Conservation (phyloP, 2,888 invertebrate genomes). For the Euplagia quadripunctaria region DNA sequence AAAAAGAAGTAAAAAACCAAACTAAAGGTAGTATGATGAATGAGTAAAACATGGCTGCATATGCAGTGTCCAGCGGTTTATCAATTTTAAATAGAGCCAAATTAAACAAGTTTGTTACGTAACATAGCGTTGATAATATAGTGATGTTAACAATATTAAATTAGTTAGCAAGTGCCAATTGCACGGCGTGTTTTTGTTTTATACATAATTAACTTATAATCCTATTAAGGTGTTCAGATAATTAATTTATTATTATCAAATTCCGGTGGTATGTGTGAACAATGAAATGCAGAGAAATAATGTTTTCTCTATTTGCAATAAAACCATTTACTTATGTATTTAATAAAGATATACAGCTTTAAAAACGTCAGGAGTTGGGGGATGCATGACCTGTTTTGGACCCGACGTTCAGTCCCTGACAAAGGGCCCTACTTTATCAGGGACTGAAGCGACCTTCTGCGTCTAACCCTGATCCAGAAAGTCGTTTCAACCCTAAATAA, state of each 20-base stretch:
- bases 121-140: neutral
- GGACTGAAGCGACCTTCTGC: too few species aligned
- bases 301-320: neutral
- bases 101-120: slow-evolving; percentile 5
- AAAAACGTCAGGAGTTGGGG: too few species aligned
- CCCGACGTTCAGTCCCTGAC: too few species aligned
- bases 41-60: neutral
- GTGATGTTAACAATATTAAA: slow-evolving; percentile 12
- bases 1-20: too few species aligned
- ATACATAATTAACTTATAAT: slow-evolving; percentile 5
- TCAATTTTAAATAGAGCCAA: slow-evolving; percentile 11
- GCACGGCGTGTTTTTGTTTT: slow-evolving; percentile 15
- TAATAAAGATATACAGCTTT: too few species aligned
- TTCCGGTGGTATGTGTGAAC: neutral
- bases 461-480: too few species aligned
- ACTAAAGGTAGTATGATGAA: neutral
- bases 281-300: neutral
- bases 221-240: neutral
- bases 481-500: too few species aligned
- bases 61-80: neutral
- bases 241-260: neutral
- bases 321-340: too few species aligned
- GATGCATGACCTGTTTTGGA: too few species aligned
- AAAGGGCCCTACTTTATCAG: too few species aligned
- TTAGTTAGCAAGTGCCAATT: slow-evolving; percentile 3